phyloP scores from a whole-genome alignment of 2,113 vertebrate genomes.

The Austrofundulus limnaeus region DNA sequence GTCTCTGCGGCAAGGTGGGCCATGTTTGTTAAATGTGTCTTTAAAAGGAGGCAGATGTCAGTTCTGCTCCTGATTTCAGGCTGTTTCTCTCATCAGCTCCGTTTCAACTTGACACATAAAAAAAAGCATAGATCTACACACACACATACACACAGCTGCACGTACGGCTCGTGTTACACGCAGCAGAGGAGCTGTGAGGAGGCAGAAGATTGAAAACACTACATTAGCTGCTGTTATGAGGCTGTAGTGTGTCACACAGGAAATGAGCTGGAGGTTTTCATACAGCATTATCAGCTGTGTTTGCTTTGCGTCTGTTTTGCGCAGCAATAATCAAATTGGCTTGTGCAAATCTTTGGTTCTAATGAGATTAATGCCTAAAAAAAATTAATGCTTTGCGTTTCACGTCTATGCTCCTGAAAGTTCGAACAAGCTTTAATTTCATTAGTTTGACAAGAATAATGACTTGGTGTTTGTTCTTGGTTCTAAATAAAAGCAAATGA shows the following conservation, averaged over 20 bases:
- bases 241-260: slow-evolving; percentile 7
- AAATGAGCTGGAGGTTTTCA: slow-evolving; percentile 14
- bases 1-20: slow-evolving; percentile 72
- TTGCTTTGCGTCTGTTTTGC: neutral
- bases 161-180: slow-evolving; percentile 43
- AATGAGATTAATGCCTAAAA: neutral
- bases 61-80: neutral
- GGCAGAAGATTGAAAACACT: slow-evolving; percentile 1
- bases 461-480: no score
- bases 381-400: neutral
- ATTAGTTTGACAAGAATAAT: no score
- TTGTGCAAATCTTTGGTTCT: neutral
- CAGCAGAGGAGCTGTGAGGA: slow-evolving; percentile 15
- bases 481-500: no score
- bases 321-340: neutral
- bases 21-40: neutral
- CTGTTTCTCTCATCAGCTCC: slow-evolving; percentile 27
- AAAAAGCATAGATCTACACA: slow-evolving; percentile 15
- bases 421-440: neutral
- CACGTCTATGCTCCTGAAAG: neutral
- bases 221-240: neutral
- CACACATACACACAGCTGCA: slow-evolving; percentile 18
- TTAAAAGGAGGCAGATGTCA: neutral
- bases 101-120: slow-evolving; percentile 50
- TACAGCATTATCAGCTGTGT: neutral